Evolutionary conservation across 2,797 vertebrate species (phyloP).

Genomic region (Cichlasoma orientale): DNA sequence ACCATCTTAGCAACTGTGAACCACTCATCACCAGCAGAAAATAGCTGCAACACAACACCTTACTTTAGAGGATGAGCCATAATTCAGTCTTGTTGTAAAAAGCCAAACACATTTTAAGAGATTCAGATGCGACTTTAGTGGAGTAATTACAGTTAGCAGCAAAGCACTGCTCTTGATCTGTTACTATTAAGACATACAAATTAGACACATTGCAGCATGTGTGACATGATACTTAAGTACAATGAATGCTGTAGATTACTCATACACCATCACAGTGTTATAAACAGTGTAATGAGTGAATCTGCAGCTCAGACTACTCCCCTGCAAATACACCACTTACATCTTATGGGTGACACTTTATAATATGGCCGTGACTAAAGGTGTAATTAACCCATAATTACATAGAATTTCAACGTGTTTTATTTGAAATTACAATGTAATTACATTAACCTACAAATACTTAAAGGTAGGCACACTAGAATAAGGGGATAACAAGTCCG

Average conservation of each 20-base stretch:
- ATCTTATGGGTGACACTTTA: not conserved
- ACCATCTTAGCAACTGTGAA: constrained; percentile 70
- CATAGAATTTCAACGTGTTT: no score
- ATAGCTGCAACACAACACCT: constrained; percentile 80
- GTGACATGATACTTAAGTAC: not conserved
- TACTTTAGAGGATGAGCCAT: constrained; percentile 37
- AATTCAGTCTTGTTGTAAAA: constrained; percentile 56
- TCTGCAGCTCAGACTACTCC: not conserved
- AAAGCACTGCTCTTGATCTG: not conserved
- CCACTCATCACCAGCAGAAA: constrained; percentile 81
- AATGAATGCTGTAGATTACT: not conserved
- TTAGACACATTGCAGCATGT: not conserved
- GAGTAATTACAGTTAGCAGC: constrained; percentile 14
- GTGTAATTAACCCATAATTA: no score
- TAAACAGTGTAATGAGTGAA: constrained; percentile 7
- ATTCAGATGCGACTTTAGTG: constrained; percentile 33
- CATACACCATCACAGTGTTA: not conserved
- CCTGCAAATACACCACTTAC: not conserved
- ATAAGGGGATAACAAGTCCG: no score
- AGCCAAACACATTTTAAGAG: constrained; percentile 30
- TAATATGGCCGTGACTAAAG: no score
- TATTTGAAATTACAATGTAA: no score
- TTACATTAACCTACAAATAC: no score
- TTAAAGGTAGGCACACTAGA: no score
- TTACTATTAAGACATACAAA: not conserved